Percentiles rank a stretch among this genome's conserved stretches.
These are phyloP conservation scores for Neuroscelio doddi DNA, from an alignment of 2,888 invertebrate species.

Conservation along the genomic window DNA sequence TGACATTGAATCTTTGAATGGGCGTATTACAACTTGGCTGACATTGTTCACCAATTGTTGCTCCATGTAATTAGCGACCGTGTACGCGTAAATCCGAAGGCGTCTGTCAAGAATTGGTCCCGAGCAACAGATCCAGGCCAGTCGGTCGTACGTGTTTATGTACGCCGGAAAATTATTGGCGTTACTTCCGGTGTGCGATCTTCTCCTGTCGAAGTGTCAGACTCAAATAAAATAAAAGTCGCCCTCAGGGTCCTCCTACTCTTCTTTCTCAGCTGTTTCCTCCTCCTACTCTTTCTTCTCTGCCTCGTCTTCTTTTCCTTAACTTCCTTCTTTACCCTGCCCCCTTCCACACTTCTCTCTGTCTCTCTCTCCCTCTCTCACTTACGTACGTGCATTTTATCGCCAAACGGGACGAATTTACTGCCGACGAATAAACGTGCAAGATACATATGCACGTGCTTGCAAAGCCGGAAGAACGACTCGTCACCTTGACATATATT, in stretches of 20 bases:
- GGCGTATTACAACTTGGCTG: too few species aligned
- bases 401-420: conserved; percentile 48
- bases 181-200: conserved; percentile 60
- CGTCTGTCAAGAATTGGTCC: neutral
- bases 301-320: conserved; percentile 43
- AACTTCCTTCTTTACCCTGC: conserved; percentile 34
- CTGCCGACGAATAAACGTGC: conserved; percentile 29
- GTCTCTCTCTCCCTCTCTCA: conserved; percentile 20
- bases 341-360: conserved; percentile 14
- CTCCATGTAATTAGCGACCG: too few species aligned
- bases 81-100: too few species aligned
- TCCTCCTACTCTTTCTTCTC: conserved; percentile 42
- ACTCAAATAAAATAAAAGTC: conserved; percentile 68
- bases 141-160: conserved; percentile 19
- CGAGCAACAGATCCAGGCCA: conserved; percentile 8
- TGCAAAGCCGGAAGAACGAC: conserved; percentile 37
- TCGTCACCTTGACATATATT: conserved; percentile 36
- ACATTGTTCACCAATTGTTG: too few species aligned
- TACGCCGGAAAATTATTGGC: conserved; percentile 12
- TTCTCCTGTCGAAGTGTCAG: conserved; percentile 64
- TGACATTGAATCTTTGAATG: too few species aligned
- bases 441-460: conserved; percentile 31
- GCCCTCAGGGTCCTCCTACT: conserved; percentile 55
- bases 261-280: conserved; percentile 38
- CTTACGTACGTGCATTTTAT: conserved; percentile 38